Conservation (phyloP, 2,888 invertebrate genomes). For the Platycheirus albimanus region DNA sequence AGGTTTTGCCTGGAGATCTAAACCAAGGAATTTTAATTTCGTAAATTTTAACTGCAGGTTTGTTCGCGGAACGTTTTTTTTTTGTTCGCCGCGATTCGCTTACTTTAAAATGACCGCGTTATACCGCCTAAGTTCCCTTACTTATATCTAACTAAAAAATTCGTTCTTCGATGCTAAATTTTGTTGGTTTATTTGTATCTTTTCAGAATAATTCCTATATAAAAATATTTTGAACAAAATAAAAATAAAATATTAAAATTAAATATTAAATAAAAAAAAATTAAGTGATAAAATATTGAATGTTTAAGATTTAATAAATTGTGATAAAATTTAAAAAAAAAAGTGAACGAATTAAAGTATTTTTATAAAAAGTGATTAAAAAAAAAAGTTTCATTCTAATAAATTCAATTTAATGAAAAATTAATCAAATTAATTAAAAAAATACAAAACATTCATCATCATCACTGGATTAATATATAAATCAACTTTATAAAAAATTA, state of each 20-base stretch:
- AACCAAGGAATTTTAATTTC: slow-evolving; percentile 31
- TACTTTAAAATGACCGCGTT: background rate
- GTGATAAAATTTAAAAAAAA: slow-evolving; percentile 44
- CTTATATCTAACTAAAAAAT: background rate
- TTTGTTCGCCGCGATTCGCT: slow-evolving; percentile 2
- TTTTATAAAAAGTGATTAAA: slow-evolving; percentile 34
- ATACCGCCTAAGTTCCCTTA: background rate
- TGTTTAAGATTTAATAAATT: slow-evolving; percentile 48
- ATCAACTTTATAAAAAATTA: slow-evolving; percentile 26
- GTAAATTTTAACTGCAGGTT: too few species aligned
- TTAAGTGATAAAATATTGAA: slow-evolving; percentile 54
- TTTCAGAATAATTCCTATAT: slow-evolving; percentile 46
- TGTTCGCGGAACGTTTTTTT: too few species aligned
- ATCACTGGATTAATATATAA: slow-evolving; percentile 45
- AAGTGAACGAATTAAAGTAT: slow-evolving; percentile 46
- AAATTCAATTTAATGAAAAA: too few species aligned
- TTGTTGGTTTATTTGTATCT: slow-evolving; percentile 3
- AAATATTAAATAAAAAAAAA: slow-evolving; percentile 20
- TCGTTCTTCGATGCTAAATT: background rate
- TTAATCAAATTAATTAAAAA: too few species aligned
- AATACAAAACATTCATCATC: slow-evolving; percentile 35
- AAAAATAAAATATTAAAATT: too few species aligned
- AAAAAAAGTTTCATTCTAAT: slow-evolving; percentile 39
- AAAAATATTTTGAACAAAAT: too few species aligned
- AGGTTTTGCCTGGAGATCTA: too few species aligned